Evolutionary conservation across 2,888 invertebrate genomes (phyloP), one percentile per base, ranked within the genome.

Genomic region (Meganola albula): DNA sequence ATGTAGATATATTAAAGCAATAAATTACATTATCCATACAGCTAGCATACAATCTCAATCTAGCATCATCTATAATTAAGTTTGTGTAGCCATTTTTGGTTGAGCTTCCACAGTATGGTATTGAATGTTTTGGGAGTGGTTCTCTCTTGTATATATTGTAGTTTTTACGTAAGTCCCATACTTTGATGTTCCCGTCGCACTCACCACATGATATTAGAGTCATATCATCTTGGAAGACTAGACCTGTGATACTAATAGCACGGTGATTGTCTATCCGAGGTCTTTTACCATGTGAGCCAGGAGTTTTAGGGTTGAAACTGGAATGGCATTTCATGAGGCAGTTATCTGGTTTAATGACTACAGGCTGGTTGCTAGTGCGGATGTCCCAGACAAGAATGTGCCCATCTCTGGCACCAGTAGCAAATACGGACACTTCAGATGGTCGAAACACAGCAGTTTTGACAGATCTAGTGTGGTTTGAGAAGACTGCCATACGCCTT

Each of bases 21-120:
- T 96, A 96, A 40, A 97, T 93, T 26, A 90, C 90, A 63, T 92
- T 91, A 69, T 96, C 95, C 88, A 95, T 92, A 71, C 96, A 96
- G 72, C 92, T 95, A 4, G 94, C 96, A 76, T 93, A 97, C 3
- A 97, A 74, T 12, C 89, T 88, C 18, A 90, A 79, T 12, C 90
- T 80, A 2, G 89, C 83, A 6, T 90, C 90, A 67, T 96, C 93
- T 37, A 96, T 84, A 10, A 92, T 74, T 7, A 97, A 76, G 62
- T 93, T 93, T 4, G 95, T 93, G 68, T 92, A 94, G 0, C 94
- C 94, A 55, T 88, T 87, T 45, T 79, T 80, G 1, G 90, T 88
- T 10, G 92, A 92, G 38, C 85, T 85, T 4, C 95, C 94, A 20
- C 90, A 87, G 67, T 95, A 94, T 0, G 92, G 90, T 46, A 96